These are phyloP conservation scores for Myrmecophaga tridactyla DNA, from an alignment of 2,113 vertebrate genomes.

Conservation along the genomic window DNA sequence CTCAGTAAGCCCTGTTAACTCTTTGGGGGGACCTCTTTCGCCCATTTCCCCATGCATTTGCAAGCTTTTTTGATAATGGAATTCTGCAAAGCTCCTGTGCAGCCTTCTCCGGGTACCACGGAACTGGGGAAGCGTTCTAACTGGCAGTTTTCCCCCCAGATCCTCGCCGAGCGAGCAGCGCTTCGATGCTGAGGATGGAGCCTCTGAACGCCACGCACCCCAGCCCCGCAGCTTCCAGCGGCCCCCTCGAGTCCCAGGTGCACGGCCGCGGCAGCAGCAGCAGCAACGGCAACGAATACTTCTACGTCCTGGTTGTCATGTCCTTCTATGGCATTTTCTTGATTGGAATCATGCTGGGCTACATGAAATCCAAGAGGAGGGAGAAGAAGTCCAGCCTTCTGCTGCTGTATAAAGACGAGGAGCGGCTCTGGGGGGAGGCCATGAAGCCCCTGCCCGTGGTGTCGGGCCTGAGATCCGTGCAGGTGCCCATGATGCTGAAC, in stretches of 20 bases:
- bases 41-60: neutral
- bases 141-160: conserved; percentile 68
- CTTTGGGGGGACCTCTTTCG: accelerated
- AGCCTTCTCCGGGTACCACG: accelerated
- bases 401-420: conserved; percentile 93
- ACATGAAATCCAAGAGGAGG: conserved; percentile 93
- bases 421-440: conserved; percentile 91
- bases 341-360: conserved; percentile 93
- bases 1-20: neutral
- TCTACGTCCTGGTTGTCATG: conserved; percentile 94
- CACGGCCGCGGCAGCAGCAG: neutral
- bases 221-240: conserved; percentile 65
- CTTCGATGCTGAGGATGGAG: conserved; percentile 87
- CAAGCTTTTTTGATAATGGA: neutral
- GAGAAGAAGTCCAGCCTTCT: conserved; percentile 91
- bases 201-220: conserved; percentile 80
- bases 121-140: neutral
- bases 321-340: conserved; percentile 97
- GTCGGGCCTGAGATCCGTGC: conserved; percentile 81
- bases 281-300: conserved; percentile 86
- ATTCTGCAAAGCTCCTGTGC: neutral
- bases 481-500: conserved; percentile 85
- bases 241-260: conserved; percentile 23
- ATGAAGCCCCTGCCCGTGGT: conserved; percentile 83
- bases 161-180: neutral